Percentiles rank a stretch among this genome's conserved stretches.
These are phyloP conservation scores for Synanthedon myopaeformis DNA, from an alignment of 2,888 invertebrate species.

Conservation along the genomic window DNA sequence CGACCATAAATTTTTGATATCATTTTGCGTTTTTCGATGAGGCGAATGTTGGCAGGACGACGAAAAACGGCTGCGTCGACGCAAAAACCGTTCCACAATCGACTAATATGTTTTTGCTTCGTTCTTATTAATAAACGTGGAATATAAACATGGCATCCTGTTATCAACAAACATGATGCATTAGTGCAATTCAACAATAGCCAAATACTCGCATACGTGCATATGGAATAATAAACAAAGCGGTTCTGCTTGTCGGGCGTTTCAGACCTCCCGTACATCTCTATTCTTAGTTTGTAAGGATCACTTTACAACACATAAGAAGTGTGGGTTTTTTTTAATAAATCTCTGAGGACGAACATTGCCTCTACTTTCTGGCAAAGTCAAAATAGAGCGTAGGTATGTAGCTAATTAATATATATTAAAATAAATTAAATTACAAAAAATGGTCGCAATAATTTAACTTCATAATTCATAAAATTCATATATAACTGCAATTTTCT, in stretches of 20 bases:
- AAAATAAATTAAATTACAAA: no score
- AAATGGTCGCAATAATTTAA: no score
- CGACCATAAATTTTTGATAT: conserved; percentile 61
- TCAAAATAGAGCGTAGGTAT: no score
- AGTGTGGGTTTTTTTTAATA: no score
- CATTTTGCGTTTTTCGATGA: conserved; percentile 38
- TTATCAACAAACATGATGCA: conserved; percentile 19
- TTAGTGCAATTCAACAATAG: conserved; percentile 34
- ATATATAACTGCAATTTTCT: no score
- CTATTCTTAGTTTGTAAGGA: conserved; percentile 5
- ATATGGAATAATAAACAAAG: conserved; percentile 28
- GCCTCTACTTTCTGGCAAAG: no score
- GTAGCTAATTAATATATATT: no score
- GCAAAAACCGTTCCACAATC: background rate
- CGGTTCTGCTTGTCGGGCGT: background rate
- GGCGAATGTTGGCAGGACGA: conserved; percentile 11
- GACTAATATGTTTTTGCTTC: background rate
- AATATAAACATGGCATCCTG: conserved; percentile 16
- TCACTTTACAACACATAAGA: background rate
- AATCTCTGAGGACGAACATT: no score
- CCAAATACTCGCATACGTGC: conserved; percentile 14
- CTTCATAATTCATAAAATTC: no score
- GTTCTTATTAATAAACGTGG: background rate
- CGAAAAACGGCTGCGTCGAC: conserved; percentile 10
- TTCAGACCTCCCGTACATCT: conserved; percentile 12